Base-by-base conservation (phyloP, 2,797 vertebrate species). In the Lithobates sylvaticus region DNA sequence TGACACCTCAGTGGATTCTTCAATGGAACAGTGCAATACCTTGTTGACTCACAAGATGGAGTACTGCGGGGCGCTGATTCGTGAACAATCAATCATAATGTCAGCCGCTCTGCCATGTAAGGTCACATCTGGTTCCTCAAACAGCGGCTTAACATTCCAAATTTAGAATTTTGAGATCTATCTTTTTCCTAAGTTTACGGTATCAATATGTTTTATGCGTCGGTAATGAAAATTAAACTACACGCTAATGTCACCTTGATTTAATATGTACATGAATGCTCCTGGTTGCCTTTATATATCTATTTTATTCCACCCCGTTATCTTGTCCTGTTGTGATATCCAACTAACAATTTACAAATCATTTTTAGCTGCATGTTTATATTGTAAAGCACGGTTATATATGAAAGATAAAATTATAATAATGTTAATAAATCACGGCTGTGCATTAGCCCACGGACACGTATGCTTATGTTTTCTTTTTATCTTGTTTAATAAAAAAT, bases 341-440 rank as follows among this genome's bases (percentile, higher is more conserved):
- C 84, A 84, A 74, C 76, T 23, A 76, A 71, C 76, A 84, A 87
- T 87, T 87, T 84, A 68, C 86, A 87, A 87, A 84, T 87, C 81
- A 84, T 84, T 84, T 87, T 87, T 87, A 87, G 81, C 26, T 75
- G 61, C 76, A 54, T 84, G 76, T 84, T 87, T 87, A 80, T 84
- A 80, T 68, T 84, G 70, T 87, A 87, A 87, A 83, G 44, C 61
- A 78, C 42, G 72, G 86, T 87, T 69, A 87, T 84, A 87, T 84
- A 80, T 71, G 84, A 84, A 75, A 70, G 64, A 80, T 78, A 87
- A 83, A 87, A 87, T 76, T 71, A 78, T 80, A 80, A 87, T 80
- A 87, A 78, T 79, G 58, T 44, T 18, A 83, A 87, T 87, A 87
- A 83, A 87, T 83, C 85, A 87, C 2, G 16, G 44, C 58, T 26